A percentile compares a stretch with the other conserved stretches of the same genome.
phyloP scores from a whole-genome alignment of 2,797 vertebrate genomes.

The Taeniopygia guttata region DNA sequence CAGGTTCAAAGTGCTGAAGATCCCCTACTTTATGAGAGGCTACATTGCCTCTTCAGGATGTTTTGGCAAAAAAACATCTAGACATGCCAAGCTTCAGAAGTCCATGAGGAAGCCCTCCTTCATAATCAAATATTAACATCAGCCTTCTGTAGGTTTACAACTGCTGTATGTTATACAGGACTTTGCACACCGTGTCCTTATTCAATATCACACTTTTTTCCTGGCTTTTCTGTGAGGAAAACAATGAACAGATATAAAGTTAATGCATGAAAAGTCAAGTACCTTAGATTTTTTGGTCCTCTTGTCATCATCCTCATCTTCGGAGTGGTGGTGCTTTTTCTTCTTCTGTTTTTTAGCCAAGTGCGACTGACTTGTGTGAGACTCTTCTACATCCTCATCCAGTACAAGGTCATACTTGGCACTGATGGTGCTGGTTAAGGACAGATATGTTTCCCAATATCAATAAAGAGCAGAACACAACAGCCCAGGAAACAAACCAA shows the following conservation, averaged over 20 bases:
- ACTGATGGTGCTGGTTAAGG: constrained; percentile 79
- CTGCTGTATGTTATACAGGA: background rate
- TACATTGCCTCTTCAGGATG: background rate
- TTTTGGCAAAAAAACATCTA: background rate
- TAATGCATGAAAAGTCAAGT: background rate
- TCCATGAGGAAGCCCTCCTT: background rate
- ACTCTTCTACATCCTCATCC: constrained; percentile 82
- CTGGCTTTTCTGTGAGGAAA: background rate
- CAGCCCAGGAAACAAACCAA: background rate
- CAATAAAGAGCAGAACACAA: background rate
- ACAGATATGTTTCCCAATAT: background rate
- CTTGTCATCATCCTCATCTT: constrained; percentile 83
- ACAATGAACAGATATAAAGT: background rate
- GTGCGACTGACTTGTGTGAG: constrained; percentile 68
- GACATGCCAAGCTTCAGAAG: background rate
- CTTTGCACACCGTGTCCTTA: background rate
- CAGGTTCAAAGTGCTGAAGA: background rate
- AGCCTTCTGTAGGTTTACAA: background rate
- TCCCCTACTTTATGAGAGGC: background rate
- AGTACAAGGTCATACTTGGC: constrained; percentile 89
- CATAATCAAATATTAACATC: background rate
- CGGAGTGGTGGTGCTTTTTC: constrained; percentile 84
- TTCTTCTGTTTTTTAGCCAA: constrained; percentile 86
- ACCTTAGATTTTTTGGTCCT: constrained; percentile 88
- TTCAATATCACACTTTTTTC: background rate